Evolutionary conservation across 2,888 invertebrate species (phyloP).

Genomic region (Dolomedes plantarius): DNA sequence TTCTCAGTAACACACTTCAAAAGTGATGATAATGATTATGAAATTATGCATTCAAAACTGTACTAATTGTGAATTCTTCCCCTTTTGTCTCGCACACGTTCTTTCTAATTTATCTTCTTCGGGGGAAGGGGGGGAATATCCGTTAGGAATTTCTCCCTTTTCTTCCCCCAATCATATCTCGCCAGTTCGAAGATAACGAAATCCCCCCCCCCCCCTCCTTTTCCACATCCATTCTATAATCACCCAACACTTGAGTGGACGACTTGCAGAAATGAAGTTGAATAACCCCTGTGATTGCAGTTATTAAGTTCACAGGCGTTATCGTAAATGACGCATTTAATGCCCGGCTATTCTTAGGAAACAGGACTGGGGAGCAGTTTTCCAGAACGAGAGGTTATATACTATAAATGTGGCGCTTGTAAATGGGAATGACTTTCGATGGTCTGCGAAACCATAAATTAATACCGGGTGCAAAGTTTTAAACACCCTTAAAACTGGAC

Average conservation of each 20-base stretch:
- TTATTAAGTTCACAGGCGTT: constrained; percentile 61
- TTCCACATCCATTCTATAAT: constrained; percentile 6
- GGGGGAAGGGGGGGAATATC: too few relatives aligned
- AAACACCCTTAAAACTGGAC: too few relatives aligned
- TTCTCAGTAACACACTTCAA: too few relatives aligned
- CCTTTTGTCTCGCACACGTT: not conserved
- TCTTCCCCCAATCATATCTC: not conserved
- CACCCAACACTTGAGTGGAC: constrained; percentile 1
- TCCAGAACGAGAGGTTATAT: not conserved
- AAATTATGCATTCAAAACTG: too few relatives aligned
- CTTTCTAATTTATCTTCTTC: not conserved
- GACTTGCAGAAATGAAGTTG: constrained; percentile 36
- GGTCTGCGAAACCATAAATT: not conserved
- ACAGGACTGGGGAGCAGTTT: constrained; percentile 11
- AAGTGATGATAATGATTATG: too few relatives aligned
- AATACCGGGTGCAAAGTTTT: too few relatives aligned
- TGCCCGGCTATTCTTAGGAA: constrained; percentile 15
- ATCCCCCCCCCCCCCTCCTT: constrained; percentile 1
- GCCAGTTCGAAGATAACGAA: not conserved
- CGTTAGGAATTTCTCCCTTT: not conserved
- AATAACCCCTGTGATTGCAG: constrained; percentile 61
- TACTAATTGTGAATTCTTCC: not conserved
- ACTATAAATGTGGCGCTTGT: not conserved
- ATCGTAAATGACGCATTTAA: constrained; percentile 53
- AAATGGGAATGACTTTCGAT: not conserved